Evolutionary conservation across 2,797 vertebrate genomes (phyloP).

Genomic region (Acanthurus lineatus): DNA sequence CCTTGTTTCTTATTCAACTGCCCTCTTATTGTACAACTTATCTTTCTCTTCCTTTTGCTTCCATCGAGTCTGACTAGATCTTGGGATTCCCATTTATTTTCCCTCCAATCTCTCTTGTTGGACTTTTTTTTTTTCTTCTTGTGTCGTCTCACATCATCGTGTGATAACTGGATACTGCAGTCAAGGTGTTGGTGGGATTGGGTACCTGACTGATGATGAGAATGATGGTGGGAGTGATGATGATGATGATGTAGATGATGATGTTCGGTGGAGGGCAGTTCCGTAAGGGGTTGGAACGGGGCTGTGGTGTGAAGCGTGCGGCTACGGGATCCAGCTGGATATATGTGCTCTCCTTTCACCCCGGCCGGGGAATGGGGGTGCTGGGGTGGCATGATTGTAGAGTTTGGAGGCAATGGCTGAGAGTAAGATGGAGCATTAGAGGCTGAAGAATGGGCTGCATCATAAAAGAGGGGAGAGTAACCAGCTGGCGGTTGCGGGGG

Average conservation of each 20-base stretch:
- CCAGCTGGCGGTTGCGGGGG: slow-evolving; percentile 82
- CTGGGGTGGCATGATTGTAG: slow-evolving; percentile 86
- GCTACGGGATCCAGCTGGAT: slow-evolving; percentile 81
- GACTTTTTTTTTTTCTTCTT: slow-evolving; percentile 90
- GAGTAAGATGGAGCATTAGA: slow-evolving; percentile 83
- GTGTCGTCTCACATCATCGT: slow-evolving; percentile 82
- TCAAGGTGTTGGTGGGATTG: slow-evolving; percentile 76
- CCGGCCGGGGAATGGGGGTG: slow-evolving; percentile 87
- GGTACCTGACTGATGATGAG: slow-evolving; percentile 80
- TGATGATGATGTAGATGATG: slow-evolving; percentile 84
- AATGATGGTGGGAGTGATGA: slow-evolving; percentile 86
- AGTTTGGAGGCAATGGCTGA: slow-evolving; percentile 87
- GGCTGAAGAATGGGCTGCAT: slow-evolving; percentile 82
- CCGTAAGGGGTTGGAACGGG: slow-evolving; percentile 84
- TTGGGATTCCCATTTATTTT: slow-evolving; percentile 81
- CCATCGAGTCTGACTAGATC: slow-evolving; percentile 79
- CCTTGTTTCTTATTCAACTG: slow-evolving; percentile 82
- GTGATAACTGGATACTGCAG: slow-evolving; percentile 78
- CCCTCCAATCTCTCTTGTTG: slow-evolving; percentile 81
- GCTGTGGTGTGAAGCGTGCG: slow-evolving; percentile 85
- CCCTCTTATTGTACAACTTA: slow-evolving; percentile 77
- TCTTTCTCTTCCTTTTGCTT: slow-evolving; percentile 80
- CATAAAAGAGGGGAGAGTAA: slow-evolving; percentile 88
- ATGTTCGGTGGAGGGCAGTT: slow-evolving; percentile 82
- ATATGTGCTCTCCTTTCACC: slow-evolving; percentile 88